These are phyloP conservation scores for Rugalucina vietnamica DNA, from an alignment of 2,888 invertebrate genomes.

Conservation along the genomic window DNA sequence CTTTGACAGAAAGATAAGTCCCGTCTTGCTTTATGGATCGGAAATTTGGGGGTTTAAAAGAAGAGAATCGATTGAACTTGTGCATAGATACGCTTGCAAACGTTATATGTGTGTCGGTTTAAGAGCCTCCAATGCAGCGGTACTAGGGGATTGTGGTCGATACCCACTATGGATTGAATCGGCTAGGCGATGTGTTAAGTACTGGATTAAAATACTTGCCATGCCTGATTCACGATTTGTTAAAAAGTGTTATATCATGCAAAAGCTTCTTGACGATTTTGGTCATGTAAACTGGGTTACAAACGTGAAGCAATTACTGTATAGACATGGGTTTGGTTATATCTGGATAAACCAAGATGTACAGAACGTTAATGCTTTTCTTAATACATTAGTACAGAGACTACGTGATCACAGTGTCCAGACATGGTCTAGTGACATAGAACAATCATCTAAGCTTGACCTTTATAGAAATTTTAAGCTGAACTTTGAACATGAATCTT, in stretches of 20 bases:
- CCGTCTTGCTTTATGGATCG: conserved; percentile 34
- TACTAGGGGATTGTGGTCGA: neutral
- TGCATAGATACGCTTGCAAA: conserved; percentile 7
- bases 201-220: neutral
- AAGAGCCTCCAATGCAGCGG: neutral
- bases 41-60: conserved; percentile 20
- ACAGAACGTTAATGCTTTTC: neutral
- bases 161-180: neutral
- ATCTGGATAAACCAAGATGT: neutral
- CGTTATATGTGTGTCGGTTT: neutral
- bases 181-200: neutral
- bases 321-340: neutral
- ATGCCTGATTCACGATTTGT: neutral
- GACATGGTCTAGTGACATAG: neutral
- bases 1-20: conserved; percentile 33
- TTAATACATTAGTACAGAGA: neutral
- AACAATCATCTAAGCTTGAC: neutral
- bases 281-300: neutral
- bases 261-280: neutral
- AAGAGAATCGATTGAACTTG: neutral
- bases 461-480: neutral
- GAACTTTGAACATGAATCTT: neutral
- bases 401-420: neutral
- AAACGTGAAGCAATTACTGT: neutral
- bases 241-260: neutral